phyloP scores from a whole-genome alignment of 2,797 vertebrate genomes.

The Tenualosa thibaudeaui region DNA sequence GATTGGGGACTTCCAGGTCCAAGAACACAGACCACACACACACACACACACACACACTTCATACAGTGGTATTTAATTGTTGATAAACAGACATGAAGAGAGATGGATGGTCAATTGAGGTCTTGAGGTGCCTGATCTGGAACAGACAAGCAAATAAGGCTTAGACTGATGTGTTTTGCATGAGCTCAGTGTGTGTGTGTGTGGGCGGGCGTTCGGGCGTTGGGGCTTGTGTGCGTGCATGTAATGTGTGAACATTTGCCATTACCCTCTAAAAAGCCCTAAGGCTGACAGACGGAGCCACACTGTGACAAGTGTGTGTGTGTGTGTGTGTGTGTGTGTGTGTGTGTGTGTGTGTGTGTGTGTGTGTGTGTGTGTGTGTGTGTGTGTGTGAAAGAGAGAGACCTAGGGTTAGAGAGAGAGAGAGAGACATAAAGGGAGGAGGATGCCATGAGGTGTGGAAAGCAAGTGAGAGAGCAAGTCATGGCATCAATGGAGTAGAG shows the following conservation, averaged over 20 bases:
- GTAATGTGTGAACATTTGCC: slow-evolving; percentile 7
- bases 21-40: background rate
- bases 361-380: too few species aligned
- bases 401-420: too few species aligned
- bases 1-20: background rate
- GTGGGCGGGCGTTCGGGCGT: background rate
- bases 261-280: background rate
- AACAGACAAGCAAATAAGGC: background rate
- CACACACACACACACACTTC: background rate
- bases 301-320: background rate
- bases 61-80: background rate
- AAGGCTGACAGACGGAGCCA: background rate
- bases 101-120: background rate
- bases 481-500: background rate
- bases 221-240: background rate
- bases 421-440: background rate
- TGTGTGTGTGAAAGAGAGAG: too few species aligned
- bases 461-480: background rate
- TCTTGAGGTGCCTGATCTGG: background rate
- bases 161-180: background rate
- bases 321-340: too few species aligned
- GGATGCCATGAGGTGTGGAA: background rate
- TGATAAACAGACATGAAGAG: background rate
- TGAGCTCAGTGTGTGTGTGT: background rate
- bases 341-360: background rate